phyloP scores from a whole-genome alignment of 2,888 invertebrate species.

The Podotricha telesiphe region DNA sequence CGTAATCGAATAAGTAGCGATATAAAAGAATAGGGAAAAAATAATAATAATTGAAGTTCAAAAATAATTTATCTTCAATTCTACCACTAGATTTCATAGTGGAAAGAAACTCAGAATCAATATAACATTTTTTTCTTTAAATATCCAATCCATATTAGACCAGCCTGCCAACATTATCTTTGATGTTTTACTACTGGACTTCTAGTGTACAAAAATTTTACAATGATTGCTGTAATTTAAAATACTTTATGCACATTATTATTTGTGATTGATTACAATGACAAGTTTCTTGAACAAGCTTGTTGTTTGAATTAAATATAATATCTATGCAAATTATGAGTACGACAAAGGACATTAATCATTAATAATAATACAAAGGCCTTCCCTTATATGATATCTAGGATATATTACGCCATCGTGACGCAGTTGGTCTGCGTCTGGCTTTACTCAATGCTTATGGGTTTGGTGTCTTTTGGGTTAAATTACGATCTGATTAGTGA shows the following conservation, averaged over 20 bases:
- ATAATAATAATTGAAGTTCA: no score
- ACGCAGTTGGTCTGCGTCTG: not conserved
- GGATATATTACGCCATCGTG: not conserved
- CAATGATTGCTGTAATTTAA: not conserved
- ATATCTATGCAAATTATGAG: not conserved
- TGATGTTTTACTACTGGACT: not conserved
- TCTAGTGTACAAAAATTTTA: not conserved
- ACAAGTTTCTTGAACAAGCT: constrained; percentile 15
- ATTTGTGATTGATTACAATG: constrained; percentile 1
- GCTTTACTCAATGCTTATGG: not conserved
- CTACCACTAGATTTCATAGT: no score
- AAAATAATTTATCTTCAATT: no score
- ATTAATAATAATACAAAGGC: constrained; percentile 10
- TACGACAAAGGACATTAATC: not conserved
- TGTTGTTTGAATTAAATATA: constrained; percentile 1
- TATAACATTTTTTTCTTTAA: not conserved
- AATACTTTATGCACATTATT: not conserved
- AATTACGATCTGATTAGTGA: not conserved
- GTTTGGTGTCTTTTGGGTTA: not conserved
- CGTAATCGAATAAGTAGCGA: no score
- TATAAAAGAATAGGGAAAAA: no score
- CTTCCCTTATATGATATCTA: constrained; percentile 1
- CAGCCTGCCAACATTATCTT: not conserved
- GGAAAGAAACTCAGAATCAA: no score
- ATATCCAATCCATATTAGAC: not conserved